These are phyloP conservation scores for Dolichotis patagonum DNA, from an alignment of 2,113 vertebrate genomes.

Conservation along the genomic window DNA sequence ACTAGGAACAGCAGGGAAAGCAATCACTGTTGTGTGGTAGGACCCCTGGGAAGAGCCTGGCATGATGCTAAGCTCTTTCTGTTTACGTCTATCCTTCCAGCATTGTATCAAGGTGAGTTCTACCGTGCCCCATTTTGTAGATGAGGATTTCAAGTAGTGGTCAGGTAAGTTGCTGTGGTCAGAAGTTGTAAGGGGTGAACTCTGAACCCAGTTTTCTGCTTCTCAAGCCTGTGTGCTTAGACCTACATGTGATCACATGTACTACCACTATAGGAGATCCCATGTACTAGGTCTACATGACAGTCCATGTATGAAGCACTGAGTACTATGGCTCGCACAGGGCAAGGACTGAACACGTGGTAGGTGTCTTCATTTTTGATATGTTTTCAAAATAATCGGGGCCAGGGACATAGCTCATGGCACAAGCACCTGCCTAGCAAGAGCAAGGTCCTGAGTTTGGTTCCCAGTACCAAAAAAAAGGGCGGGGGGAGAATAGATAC, in stretches of 20 bases:
- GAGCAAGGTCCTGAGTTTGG: no score
- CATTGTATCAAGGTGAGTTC: accelerated
- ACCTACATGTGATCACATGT: neutral
- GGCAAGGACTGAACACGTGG: neutral
- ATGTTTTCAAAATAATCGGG: neutral
- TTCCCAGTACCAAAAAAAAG: no score
- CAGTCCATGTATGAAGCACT: accelerated
- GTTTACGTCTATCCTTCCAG: neutral
- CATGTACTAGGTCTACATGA: neutral
- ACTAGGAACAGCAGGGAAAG: neutral
- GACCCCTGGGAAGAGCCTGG: neutral
- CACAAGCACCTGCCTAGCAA: no score
- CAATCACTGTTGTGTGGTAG: neutral
- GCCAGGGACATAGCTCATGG: no score
- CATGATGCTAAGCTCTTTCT: no score
- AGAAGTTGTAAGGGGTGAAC: neutral
- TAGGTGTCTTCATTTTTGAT: neutral
- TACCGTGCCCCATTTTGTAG: neutral
- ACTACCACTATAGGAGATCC: neutral
- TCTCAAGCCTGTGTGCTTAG: neutral
- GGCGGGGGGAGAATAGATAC: neutral
- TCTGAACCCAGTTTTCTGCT: neutral
- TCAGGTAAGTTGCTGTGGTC: neutral
- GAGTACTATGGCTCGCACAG: neutral
- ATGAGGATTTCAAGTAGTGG: neutral